Conservation (phyloP, 2,113 vertebrate species). For the Caranx ignobilis region DNA sequence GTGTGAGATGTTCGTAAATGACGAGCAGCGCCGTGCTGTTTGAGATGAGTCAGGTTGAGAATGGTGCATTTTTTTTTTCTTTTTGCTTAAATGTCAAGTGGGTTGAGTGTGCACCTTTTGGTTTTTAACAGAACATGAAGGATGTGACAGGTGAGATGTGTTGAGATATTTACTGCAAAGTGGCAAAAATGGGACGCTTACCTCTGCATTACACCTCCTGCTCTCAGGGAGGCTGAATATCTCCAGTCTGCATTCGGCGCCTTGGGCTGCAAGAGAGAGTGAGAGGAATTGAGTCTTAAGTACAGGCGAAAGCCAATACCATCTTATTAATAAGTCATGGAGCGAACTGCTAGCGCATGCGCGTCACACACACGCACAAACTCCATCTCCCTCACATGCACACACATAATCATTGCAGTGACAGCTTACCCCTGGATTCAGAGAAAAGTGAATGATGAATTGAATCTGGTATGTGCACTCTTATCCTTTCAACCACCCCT, state of each 20-base stretch:
- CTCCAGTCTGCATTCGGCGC: constrained; percentile 93
- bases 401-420: constrained; percentile 19
- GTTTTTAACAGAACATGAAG: constrained; percentile 12
- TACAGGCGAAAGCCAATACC: constrained; percentile 69
- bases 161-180: constrained; percentile 5
- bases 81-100: constrained; percentile 7
- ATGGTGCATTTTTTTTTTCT: background rate
- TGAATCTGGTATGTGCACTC: constrained; percentile 27
- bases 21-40: background rate
- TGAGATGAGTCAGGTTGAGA: constrained; percentile 6
- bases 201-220: constrained; percentile 94
- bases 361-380: constrained; percentile 32
- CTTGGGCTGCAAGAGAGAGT: constrained; percentile 91
- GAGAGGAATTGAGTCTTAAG: constrained; percentile 80
- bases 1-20: background rate
- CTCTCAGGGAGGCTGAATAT: constrained; percentile 97
- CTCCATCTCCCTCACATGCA: constrained; percentile 12
- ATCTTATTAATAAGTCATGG: constrained; percentile 76
- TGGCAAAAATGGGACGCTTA: constrained; percentile 71
- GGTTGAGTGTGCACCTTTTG: background rate
- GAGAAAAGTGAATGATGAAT: constrained; percentile 55
- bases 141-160: background rate
- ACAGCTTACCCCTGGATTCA: constrained; percentile 54
- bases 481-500: background rate
- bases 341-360: constrained; percentile 30